These are phyloP conservation scores for Dusona sp. DNA, from an alignment of 2,888 invertebrate species.

Conservation along the genomic window DNA sequence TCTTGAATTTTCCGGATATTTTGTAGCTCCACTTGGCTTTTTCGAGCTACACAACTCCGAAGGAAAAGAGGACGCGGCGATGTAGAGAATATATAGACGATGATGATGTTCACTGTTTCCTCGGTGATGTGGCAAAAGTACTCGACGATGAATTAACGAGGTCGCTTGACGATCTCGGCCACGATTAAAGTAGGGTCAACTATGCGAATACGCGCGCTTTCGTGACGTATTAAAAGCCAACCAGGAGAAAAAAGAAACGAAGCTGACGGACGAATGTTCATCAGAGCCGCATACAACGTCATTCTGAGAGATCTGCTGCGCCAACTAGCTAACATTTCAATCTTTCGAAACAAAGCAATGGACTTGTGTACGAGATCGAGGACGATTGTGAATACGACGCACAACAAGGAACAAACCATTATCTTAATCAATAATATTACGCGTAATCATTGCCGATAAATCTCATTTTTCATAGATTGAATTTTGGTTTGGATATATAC, in stretches of 20 bases:
- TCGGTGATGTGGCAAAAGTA: conserved; percentile 54
- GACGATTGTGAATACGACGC: conserved; percentile 27
- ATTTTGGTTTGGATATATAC: background rate
- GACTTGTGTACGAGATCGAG: conserved; percentile 7
- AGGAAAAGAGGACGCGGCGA: background rate
- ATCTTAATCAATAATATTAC: background rate
- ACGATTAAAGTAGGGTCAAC: conserved; percentile 73
- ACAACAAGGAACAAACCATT: background rate
- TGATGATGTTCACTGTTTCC: conserved; percentile 29
- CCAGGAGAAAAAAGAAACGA: conserved; percentile 16
- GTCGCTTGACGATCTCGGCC: conserved; percentile 68
- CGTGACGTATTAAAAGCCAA: conserved; percentile 21
- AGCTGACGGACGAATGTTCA: conserved; percentile 35
- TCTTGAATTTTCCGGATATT: background rate
- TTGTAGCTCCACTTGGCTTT: background rate
- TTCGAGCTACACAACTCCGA: background rate
- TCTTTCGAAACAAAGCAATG: conserved; percentile 58
- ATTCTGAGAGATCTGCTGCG: conserved; percentile 37
- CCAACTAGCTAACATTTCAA: conserved; percentile 37
- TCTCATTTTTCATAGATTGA: background rate
- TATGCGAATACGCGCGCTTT: conserved; percentile 57
- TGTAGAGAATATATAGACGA: background rate
- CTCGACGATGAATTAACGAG: conserved; percentile 62
- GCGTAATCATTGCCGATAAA: background rate
- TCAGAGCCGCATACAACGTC: conserved; percentile 33